phyloP scores from a whole-genome alignment of 1,140 invertebrate species.

The Monochamus saltuarius region DNA sequence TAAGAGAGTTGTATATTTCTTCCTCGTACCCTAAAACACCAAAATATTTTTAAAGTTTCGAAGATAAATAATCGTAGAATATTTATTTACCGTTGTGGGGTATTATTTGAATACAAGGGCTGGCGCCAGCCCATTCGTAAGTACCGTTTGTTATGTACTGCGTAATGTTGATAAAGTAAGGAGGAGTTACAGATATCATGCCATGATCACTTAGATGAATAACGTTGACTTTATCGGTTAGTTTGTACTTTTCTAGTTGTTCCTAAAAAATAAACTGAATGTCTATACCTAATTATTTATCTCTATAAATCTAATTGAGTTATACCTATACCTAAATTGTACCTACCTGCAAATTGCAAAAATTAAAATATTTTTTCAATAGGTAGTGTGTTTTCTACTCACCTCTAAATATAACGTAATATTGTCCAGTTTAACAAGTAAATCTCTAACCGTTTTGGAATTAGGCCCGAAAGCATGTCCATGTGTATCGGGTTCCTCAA shows the following conservation, averaged over 20 bases:
- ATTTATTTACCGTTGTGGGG: conserved; percentile 55
- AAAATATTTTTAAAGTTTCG: conserved; percentile 41
- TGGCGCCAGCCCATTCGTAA: conserved; percentile 54
- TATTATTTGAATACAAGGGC: conserved; percentile 57
- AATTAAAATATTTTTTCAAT: background rate
- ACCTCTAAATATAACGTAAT: conserved; percentile 56
- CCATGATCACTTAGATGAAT: conserved; percentile 77
- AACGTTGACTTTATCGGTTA: conserved; percentile 63
- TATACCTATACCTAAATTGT: too few relatives aligned
- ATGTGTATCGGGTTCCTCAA: conserved; percentile 69
- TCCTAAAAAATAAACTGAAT: conserved; percentile 51
- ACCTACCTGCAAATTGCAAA: background rate
- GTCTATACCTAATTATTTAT: too few relatives aligned
- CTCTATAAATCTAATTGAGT: too few relatives aligned
- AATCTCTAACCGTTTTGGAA: conserved; percentile 42
- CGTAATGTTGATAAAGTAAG: conserved; percentile 62
- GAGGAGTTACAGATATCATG: conserved; percentile 59
- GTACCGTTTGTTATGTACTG: conserved; percentile 55
- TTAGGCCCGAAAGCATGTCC: conserved; percentile 57
- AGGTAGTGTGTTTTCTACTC: conserved; percentile 4
- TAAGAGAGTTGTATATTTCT: conserved; percentile 57
- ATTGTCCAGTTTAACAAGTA: conserved; percentile 59
- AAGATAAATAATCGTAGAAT: conserved; percentile 24
- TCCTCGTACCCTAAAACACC: conserved; percentile 52
- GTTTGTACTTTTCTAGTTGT: conserved; percentile 53